Base-by-base conservation (phyloP, 2,888 invertebrate species). In the Steromphala cineraria region DNA sequence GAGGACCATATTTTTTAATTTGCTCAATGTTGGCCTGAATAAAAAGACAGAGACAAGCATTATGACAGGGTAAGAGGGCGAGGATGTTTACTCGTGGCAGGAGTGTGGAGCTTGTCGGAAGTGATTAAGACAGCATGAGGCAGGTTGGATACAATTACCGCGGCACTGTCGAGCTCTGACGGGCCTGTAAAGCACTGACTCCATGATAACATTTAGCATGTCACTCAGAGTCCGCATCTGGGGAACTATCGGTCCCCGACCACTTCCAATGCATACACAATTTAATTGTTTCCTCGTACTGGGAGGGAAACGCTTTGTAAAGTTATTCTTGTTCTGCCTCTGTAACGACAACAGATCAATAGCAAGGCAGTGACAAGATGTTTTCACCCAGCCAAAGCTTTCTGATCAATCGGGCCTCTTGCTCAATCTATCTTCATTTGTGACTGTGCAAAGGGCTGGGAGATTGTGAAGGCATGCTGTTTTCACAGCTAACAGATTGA, bases 341-440 rank as follows among this genome's bases (percentile, higher is more conserved):
- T 46, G 46, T 46, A 46, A 46, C 46, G 46, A 46, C 46, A 46
- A 46, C 46, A 46, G 46, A 28, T 62, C 62, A 62, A 62, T 62
- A 62, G 62, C 24, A 62, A 1, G 62, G 62, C 62, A 62, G 62
- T 24, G 28, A 62, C 62, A 24, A 62, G 28, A 62, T 17, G 62
- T 62, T 62, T 62, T 62, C 28, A 71, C 36, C 17, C 0, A 31
- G 71, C 36, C 71, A 17, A 36, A 71, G 31, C 28, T 62, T 71
- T 71, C n/a, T 71, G 40, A 71, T 71, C 36, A 36, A 71, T 71
- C 19, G 36, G 40, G 7, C 36, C 36, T 71, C 36, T 71, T 31
- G 71, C 71, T 71, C 71, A 71, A 31, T 71, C 36, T 40, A 40
- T 71, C 71, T 40, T 36, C 71, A 71, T 71, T 71, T 71, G 71